Base-by-base conservation (phyloP, 2,797 vertebrate species). In the Emydoidea blandingii region DNA sequence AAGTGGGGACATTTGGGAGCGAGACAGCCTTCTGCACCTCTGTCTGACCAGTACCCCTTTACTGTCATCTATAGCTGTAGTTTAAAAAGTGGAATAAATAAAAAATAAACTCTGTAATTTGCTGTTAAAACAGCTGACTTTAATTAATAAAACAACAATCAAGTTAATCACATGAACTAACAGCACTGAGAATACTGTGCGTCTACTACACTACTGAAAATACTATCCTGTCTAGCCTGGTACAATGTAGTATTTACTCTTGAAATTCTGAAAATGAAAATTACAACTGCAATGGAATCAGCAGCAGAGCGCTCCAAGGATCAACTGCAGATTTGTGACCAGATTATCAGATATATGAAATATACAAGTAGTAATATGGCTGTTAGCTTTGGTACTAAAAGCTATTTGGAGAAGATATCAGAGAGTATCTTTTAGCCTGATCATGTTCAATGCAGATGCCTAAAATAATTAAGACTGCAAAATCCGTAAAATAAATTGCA, bases 251-350 rank as follows among this genome's bases (percentile, higher is more conserved):
- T 47, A 53, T 92, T 83, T 83, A 93, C 41, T 68, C 81, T 91
- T 92, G 87, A 92, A 93, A 91, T 88, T 96, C 89, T 92, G 72
- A 84, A 95, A 95, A 90, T 80, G 78, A 94, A 94, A 94, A 83
- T 84, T 91, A 25, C 72, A 94, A 96, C 72, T 82, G 81, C 92
- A 92, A 12, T 76, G 41, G 87, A 92, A 52, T 81, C 81, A 80
- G 76, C 68, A 94, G 84, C 57, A 92, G 85, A 91, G 80, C 94
- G 94, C 90, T 52, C 49, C 18, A 84, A 94, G 95, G 86, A 96
- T 96, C 94, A 95, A 94, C 74, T 85, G 92, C 72, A 97, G 96
- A 96, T 95, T 96, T 96, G 94, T 83, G 94, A 89, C 78, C 83
- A 96, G 96, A 96, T 94, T 97, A 96, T 85, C 86, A 0, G 0